Evolutionary conservation across 1,140 invertebrate genomes (phyloP), one percentile per base, ranked within the genome.

Genomic region (Drosophila pandora): DNA sequence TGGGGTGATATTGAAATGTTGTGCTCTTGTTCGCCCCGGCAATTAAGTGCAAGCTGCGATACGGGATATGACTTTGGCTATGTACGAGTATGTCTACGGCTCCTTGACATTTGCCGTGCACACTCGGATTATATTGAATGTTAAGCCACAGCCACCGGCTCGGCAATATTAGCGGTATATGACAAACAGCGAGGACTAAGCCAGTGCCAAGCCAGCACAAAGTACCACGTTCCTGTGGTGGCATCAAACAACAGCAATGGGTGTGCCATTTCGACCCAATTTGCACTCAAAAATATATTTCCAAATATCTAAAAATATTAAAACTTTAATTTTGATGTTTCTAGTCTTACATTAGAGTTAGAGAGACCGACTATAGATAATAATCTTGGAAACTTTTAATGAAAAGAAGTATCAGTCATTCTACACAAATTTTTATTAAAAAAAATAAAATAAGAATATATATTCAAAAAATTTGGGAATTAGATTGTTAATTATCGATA

Each of bases 101-200:
- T 12, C 52, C 48, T 43, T 43, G 41, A 45, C 34, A 30, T 32
- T 22, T 30, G 13, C 37, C 52, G 30, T 9, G 41, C 30, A 23
- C 32, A 13, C 39, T 2, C 5, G 30, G 60, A 55, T 45, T 23
- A 56, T 68, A 73, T 64, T 64, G 60, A 50, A 57, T 84, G 72
- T 54, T 63, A 62, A 75, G 80, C 60, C 71, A 45, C 73, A 74
- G 63, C 74, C 55, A 64, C 48, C 52, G 62, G 65, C 78, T 74
- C 60, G 68, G 82, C 49, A 72, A 76, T 87, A 87, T 87, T 82
- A 76, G 82, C 62, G 83, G 83, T 88, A 65, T 82, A 82, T 82
- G 69, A 79, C 78, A 87, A 82, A 87, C 82, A 79, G 52, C 59
- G 52, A 25, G 53, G 65, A 75, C 55, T 53, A 60, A 77, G 63